Evolutionary conservation across 64 coral and sea anemone species (phyloP), one percentile per base, ranked within the genome.

Genomic region (Porites lutea): DNA sequence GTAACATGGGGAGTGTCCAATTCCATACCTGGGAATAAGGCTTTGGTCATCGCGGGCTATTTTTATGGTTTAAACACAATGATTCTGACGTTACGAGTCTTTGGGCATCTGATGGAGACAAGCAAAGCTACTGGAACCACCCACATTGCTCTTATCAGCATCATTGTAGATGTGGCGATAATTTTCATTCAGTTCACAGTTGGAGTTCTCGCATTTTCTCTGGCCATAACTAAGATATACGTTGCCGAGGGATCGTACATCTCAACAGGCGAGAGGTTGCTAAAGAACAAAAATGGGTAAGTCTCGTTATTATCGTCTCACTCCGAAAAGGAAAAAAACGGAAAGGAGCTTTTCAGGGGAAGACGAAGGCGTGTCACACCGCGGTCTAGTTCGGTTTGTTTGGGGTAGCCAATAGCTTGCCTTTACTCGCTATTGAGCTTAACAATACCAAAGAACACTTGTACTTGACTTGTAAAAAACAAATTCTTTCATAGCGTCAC

Each of bases 31-130:
- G 71, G 71, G 1, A 88, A 74, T 71, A 67, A 66, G 13, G 67
- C 71, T 3, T 55, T 88, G 69, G 85, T 61, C 9, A 83, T 83
- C 80, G 80, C 80, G 3, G 80, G 80, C 61, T 83, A 83, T 46
- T 67, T 63, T 19, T 88, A 75, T 88, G 85, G 85, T 15, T 19
- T 88, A 15, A 88, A 88, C 71, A 73, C 68, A 4, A 88, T 88
- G 85, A 57, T 88, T 61, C 47, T 88, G 55, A 88, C 85, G 22
- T 13, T 88, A 47, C 69, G 86, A 8, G 69, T 88, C 43, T 88
- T 88, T 88, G 86, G 86, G 15, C 86, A 88, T 74, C 2, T 88
- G 27, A 88, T 88, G 86, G 86, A 88, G 53, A 54, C 57, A 14
- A 74, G 58, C 22, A 61, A 59, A 71, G 22, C 13, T 6, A 88